phyloP scores from a whole-genome alignment of 1,140 invertebrate species.

The Cydia strobilella region DNA sequence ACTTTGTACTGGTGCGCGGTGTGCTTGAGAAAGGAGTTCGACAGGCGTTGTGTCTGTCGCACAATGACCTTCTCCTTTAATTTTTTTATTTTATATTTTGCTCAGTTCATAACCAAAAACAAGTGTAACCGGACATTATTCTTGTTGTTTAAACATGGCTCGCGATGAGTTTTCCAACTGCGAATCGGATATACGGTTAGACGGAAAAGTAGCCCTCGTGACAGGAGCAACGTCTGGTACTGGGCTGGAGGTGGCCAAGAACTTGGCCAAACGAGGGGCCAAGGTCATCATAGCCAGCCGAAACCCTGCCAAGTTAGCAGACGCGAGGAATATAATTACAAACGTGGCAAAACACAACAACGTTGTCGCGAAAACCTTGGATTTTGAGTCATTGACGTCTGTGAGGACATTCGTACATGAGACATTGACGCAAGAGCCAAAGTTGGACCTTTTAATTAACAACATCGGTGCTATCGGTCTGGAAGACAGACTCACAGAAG shows the following conservation, averaged over 20 bases:
- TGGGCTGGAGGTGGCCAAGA: slow-evolving; percentile 88
- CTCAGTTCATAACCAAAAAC: slow-evolving; percentile 3
- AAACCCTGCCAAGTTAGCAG: slow-evolving; percentile 81
- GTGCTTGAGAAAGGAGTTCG: no score
- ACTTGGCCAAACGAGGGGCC: slow-evolving; percentile 89
- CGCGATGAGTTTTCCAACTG: slow-evolving; percentile 57
- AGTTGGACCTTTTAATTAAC: slow-evolving; percentile 82
- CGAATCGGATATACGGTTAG: slow-evolving; percentile 80
- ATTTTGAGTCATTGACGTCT: slow-evolving; percentile 56
- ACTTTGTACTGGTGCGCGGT: no score
- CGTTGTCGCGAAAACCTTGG: slow-evolving; percentile 72
- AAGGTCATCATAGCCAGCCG: slow-evolving; percentile 90
- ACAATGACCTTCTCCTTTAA: not conserved
- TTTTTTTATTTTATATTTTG: not conserved
- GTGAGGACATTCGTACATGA: slow-evolving; percentile 50
- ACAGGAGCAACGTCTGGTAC: slow-evolving; percentile 91
- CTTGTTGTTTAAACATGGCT: not conserved
- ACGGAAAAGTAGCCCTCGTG: slow-evolving; percentile 93
- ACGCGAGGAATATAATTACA: slow-evolving; percentile 82
- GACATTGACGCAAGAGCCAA: slow-evolving; percentile 63
- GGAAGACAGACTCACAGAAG: slow-evolving; percentile 64
- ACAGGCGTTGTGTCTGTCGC: no score
- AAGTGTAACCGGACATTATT: not conserved
- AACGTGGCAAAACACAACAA: slow-evolving; percentile 71
- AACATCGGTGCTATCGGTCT: slow-evolving; percentile 77